These are phyloP conservation scores for Anadara kagoshimensis DNA, from an alignment of 1,140 invertebrate species.

Conservation along the genomic window DNA sequence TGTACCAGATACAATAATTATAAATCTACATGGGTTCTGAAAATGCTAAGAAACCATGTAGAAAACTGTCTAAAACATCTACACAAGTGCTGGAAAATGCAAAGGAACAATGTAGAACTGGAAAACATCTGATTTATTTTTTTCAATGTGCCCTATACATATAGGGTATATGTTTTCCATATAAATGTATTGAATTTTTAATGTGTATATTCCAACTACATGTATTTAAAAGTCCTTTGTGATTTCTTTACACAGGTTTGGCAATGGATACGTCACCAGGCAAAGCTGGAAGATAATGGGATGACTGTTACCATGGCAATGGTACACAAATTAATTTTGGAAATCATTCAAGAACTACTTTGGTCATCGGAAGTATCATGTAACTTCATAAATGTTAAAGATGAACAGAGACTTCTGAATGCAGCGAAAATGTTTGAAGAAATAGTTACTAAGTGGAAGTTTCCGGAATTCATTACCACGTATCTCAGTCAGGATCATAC, in stretches of 20 bases:
- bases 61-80: too few relatives aligned
- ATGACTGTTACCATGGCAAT: constrained; percentile 34
- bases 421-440: constrained; percentile 48
- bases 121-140: too few relatives aligned
- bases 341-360: constrained; percentile 19
- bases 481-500: constrained; percentile 47
- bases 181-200: too few relatives aligned
- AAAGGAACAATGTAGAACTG: too few relatives aligned
- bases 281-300: constrained; percentile 64
- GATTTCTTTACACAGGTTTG: constrained; percentile 79
- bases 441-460: constrained; percentile 46
- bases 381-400: constrained; percentile 10
- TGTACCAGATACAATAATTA: too few relatives aligned
- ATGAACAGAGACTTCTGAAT: constrained; percentile 23
- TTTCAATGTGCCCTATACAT: too few relatives aligned
- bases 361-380: constrained; percentile 24
- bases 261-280: constrained; percentile 83
- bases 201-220: too few relatives aligned
- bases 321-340: constrained; percentile 34
- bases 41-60: too few relatives aligned
- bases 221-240: too few relatives aligned
- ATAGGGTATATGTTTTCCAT: too few relatives aligned
- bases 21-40: too few relatives aligned
- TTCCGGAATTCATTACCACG: constrained; percentile 59
- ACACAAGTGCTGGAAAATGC: too few relatives aligned